Percentiles rank a stretch among this genome's conserved stretches.
These are phyloP conservation scores for Salvator merianae DNA, from an alignment of 2,113 vertebrate species.

Conservation along the genomic window DNA sequence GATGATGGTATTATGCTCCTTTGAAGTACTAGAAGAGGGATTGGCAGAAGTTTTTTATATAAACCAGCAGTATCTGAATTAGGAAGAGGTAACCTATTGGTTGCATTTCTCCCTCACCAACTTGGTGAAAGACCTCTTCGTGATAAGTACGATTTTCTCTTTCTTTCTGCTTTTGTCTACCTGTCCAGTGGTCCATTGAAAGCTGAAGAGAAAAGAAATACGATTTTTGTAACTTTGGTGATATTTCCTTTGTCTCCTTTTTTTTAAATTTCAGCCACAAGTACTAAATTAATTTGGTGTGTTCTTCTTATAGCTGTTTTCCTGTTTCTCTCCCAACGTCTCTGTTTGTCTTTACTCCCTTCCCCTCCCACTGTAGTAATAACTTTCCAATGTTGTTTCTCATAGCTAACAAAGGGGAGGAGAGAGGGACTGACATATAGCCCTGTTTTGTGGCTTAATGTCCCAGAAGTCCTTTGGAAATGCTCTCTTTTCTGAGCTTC, in stretches of 20 bases:
- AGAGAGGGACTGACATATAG: constrained; percentile 56
- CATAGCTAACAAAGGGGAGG: constrained; percentile 22
- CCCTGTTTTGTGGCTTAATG: constrained; percentile 54
- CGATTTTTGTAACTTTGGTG: constrained; percentile 20
- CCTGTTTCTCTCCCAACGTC: constrained; percentile 50
- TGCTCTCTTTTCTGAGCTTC: constrained; percentile 28
- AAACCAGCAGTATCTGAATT: no score
- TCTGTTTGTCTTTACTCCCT: constrained; percentile 25
- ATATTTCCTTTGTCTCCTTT: constrained; percentile 52
- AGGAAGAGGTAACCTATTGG: no score
- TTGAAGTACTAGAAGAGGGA: no score
- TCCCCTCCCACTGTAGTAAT: constrained; percentile 23
- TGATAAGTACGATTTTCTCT: no score
- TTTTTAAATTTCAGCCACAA: constrained; percentile 35
- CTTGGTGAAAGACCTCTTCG: no score
- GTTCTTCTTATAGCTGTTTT: constrained; percentile 53
- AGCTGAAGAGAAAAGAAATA: background rate
- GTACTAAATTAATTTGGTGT: constrained; percentile 46
- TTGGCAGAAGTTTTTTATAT: no score
- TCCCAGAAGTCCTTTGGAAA: constrained; percentile 60
- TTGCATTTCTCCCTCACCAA: no score
- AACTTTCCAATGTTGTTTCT: constrained; percentile 40
- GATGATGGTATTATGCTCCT: no score
- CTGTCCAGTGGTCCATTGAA: no score
- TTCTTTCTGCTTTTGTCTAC: no score